Evolutionary conservation across 2,888 invertebrate species (phyloP), one percentile per base, ranked within the genome.

Genomic region (Cetonia aurata): DNA sequence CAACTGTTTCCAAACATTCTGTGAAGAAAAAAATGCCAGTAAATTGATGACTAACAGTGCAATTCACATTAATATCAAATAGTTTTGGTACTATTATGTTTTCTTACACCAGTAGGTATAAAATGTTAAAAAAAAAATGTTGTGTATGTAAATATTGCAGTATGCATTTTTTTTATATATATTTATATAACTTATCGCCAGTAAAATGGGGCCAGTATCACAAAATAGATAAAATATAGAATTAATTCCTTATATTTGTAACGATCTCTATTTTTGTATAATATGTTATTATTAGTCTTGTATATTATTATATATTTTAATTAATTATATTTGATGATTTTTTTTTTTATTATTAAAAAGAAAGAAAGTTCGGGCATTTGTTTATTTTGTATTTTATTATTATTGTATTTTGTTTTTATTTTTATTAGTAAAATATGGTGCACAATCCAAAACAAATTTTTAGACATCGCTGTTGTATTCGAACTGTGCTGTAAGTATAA

Each of bases 201-300:
- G 69, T 69, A 69, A 60, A 60, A 41, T 62, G 69, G 69, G 69
- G 69, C 69, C 69, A 69, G 69, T 69, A 69, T 60, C 42, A 69
- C 31, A 55, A 33, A 67, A 37, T 25, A 25, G 25, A 25, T 25
- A 25, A 25, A 42, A 67, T 53, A 42, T 41, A 41, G n/a, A 53
- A 57, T 25, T 68, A 60, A 50, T 69, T 69, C 52, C 53, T 42
- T 60, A 59, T 42, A 59, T 52, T 9, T 25, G 25, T 52, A 69
- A 62, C 52, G 69, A 69, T 69, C 69, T 69, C 69, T 52, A 69
- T 37, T 67, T 25, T 31, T 62, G 62, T 62, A 62, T 48, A 62
- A 19, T 56, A 56, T 8, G 37, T 56, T 59, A 52, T 60, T 59
- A 52, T 69, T 50, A 48, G 25, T 52, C 31, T 55, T 69, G 33